Base-by-base conservation (phyloP, 30 jellyfish, hydroid and myxozoan species). In the Aurelia coerulea region DNA sequence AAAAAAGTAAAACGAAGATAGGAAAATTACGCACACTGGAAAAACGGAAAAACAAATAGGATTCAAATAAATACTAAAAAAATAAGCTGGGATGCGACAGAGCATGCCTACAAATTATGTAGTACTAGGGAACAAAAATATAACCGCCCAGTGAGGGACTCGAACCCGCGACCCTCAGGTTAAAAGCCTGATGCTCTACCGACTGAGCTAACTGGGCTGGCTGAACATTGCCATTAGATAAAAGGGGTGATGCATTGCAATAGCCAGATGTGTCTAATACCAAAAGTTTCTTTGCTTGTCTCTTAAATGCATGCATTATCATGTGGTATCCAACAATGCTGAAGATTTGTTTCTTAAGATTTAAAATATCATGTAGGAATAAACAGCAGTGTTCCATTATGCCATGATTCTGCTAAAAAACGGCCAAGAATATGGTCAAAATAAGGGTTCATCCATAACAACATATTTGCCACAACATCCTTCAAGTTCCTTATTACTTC, bases 161-260 rank as follows among this genome's bases (percentile, higher is more conserved):
- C 88, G 94, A 85, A 85, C 94, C 94, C 94, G 87, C 94, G 94
- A 85, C 94, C 94, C 94, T 85, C 94, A 85, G 94, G 83, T 85
- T 85, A 85, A 85, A 85, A 85, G 94, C 83, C 94, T 85, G 94
- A 85, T 85, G 94, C 94, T 85, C 94, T 85, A 85, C 94, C 94
- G 94, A 85, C 94, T 85, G 94, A 85, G 94, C 94, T 85, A 85
- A 76, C 94, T 52, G 94, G 94, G 94, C 94, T 76, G 59, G 64
- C 29, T 77, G 76, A 29, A 2, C 9, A 0, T 59, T 0, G 2
- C n/a, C 31, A 0, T 14, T 4, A 5, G 62, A 19, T 35, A 32
- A 12, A 18, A 46, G 56, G 2, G 1, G 2, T 46, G 14, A 46
- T 46, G 56, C 56, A 46, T 46, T 7, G 14, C 56, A 46, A 1